These are phyloP conservation scores for Calosoma granatense DNA, from an alignment of 1,140 invertebrate genomes.

Conservation along the genomic window DNA sequence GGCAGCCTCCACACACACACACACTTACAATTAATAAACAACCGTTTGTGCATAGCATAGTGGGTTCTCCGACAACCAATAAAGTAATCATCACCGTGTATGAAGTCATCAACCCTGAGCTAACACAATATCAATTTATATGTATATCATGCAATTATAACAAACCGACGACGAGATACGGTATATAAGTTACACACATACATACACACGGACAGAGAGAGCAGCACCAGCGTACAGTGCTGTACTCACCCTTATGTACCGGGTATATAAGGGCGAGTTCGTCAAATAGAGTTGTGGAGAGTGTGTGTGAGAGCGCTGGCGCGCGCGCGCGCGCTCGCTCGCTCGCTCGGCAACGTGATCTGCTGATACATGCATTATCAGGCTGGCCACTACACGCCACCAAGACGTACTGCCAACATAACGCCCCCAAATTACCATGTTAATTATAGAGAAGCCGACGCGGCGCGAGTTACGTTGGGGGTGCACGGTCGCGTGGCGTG, in stretches of 20 bases:
- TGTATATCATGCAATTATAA: constrained; percentile 33
- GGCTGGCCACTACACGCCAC: constrained; percentile 32
- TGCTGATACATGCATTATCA: constrained; percentile 18
- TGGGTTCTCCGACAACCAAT: no score
- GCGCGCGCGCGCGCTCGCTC: neutral
- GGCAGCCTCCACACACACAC: no score
- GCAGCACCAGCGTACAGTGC: no score
- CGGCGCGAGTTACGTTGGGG: constrained; percentile 17
- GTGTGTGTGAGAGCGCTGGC: constrained; percentile 9
- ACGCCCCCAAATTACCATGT: constrained; percentile 36
- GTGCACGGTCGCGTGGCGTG: constrained; percentile 21
- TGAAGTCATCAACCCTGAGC: constrained; percentile 28
- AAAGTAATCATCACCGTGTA: constrained; percentile 8
- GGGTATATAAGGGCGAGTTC: constrained; percentile 10
- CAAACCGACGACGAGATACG: constrained; percentile 15
- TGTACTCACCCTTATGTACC: constrained; percentile 17
- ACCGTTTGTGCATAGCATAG: no score
- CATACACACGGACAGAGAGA: no score
- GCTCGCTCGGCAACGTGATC: constrained; percentile 14
- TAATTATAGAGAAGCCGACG: constrained; percentile 26
- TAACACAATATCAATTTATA: constrained; percentile 32
- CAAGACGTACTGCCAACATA: constrained; percentile 31
- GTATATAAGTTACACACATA: neutral
- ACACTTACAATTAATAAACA: no score
- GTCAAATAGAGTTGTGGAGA: no score